A percentile compares a stretch with the other conserved stretches of the same genome.
Evolutionary conservation across 2,888 invertebrate species (phyloP).

Genomic region (Pomacea canaliculata): DNA sequence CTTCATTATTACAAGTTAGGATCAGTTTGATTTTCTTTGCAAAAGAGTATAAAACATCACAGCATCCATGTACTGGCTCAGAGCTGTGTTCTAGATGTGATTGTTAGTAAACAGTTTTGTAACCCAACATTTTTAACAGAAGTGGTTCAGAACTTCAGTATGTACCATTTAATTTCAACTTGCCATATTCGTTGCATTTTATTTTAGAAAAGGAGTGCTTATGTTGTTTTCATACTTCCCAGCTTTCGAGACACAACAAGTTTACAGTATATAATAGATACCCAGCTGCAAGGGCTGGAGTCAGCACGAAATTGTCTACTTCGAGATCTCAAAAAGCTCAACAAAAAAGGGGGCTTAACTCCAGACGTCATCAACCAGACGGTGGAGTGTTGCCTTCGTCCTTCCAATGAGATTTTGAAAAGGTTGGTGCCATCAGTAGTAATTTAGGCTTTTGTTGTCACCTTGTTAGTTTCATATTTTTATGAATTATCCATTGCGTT

Average conservation of each 20-base stretch:
- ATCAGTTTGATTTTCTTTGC: no score
- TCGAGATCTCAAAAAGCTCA: slow-evolving; percentile 19
- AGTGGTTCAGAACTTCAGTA: no score
- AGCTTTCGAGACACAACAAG: slow-evolving; percentile 67
- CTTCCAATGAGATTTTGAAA: slow-evolving; percentile 54
- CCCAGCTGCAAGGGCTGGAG: slow-evolving; percentile 65
- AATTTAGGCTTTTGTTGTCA: not conserved
- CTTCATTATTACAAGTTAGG: no score
- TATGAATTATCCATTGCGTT: not conserved
- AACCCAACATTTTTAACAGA: no score
- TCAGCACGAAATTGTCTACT: slow-evolving; percentile 62
- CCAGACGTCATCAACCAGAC: slow-evolving; percentile 71
- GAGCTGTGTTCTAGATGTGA: no score
- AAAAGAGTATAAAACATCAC: no score
- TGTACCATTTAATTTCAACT: no score
- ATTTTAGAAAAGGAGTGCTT: no score
- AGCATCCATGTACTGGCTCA: no score
- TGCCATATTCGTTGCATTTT: no score
- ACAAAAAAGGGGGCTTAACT: slow-evolving; percentile 59
- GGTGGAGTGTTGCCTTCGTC: slow-evolving; percentile 75
- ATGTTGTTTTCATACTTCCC: not conserved
- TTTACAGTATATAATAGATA: slow-evolving; percentile 66
- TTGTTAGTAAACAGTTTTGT: no score
- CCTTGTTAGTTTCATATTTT: not conserved
- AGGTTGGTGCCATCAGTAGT: slow-evolving; percentile 17